Percentiles rank a stretch among this genome's conserved stretches.
phyloP scores from a whole-genome alignment of 2,888 invertebrate species.

The Caprella mutica region DNA sequence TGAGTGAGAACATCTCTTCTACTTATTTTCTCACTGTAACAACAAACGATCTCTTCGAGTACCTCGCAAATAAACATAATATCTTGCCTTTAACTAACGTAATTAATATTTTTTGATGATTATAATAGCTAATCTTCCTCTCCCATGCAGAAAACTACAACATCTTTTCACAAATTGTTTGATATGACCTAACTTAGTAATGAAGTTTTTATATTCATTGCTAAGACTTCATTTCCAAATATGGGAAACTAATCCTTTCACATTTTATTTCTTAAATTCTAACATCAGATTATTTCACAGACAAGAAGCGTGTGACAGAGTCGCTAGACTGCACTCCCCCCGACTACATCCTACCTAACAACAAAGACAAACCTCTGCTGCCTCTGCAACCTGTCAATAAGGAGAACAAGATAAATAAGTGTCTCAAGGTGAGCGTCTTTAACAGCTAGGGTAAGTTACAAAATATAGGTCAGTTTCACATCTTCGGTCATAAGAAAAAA shows the following conservation, averaged over 20 bases:
- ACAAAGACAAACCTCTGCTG: constrained; percentile 71
- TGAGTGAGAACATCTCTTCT: no score
- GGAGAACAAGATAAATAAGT: constrained; percentile 75
- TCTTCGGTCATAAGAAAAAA: no score
- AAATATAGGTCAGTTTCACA: no score
- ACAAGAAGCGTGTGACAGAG: constrained; percentile 83
- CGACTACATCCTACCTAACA: constrained; percentile 86
- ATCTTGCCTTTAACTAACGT: not conserved
- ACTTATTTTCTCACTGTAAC: no score
- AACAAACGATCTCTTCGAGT: not conserved
- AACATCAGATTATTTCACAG: no score
- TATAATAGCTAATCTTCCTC: not conserved
- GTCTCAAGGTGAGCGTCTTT: constrained; percentile 54
- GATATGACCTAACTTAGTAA: no score
- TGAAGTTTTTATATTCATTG: no score
- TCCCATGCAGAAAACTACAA: not conserved
- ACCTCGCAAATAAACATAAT: not conserved
- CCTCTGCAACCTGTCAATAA: constrained; percentile 80
- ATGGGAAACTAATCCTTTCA: no score
- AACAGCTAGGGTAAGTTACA: no score
- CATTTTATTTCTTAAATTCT: no score
- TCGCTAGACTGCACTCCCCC: constrained; percentile 94
- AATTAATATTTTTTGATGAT: not conserved
- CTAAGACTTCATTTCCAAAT: no score
- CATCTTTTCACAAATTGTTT: no score